phyloP scores from a whole-genome alignment of 2,888 invertebrate genomes.

The Cataglyphis cursor region DNA sequence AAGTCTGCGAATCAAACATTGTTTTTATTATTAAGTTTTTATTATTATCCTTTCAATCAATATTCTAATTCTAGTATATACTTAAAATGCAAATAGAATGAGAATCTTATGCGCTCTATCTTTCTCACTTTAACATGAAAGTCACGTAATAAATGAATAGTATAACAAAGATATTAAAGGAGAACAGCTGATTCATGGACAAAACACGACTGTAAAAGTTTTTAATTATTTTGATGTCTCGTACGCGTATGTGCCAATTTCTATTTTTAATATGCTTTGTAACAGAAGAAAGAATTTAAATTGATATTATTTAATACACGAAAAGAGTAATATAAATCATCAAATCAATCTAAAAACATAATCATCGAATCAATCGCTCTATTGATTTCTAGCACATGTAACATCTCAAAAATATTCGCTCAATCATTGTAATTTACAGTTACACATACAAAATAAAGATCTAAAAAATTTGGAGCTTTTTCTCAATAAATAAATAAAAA shows the following conservation, averaged over 20 bases:
- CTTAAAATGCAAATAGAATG: neutral
- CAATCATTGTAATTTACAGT: neutral
- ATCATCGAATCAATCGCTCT: neutral
- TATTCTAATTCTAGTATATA: neutral
- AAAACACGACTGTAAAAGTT: neutral
- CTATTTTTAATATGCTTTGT: neutral
- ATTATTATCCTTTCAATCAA: neutral
- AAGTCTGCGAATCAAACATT: neutral
- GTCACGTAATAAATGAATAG: neutral
- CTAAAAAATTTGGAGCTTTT: neutral
- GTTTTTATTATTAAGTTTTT: neutral
- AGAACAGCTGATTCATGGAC: neutral
- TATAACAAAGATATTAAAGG: neutral
- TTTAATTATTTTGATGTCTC: neutral
- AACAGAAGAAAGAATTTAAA: neutral
- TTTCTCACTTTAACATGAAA: neutral
- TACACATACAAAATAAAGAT: neutral
- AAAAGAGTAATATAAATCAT: neutral
- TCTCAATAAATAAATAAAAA: neutral
- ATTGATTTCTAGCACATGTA: neutral
- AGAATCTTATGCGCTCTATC: neutral
- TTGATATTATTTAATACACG: neutral
- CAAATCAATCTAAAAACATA: neutral
- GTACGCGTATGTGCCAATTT: neutral
- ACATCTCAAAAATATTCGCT: neutral